Evolutionary conservation across 1,140 invertebrate genomes (phyloP).

Genomic region (Drosophila baimaii): DNA sequence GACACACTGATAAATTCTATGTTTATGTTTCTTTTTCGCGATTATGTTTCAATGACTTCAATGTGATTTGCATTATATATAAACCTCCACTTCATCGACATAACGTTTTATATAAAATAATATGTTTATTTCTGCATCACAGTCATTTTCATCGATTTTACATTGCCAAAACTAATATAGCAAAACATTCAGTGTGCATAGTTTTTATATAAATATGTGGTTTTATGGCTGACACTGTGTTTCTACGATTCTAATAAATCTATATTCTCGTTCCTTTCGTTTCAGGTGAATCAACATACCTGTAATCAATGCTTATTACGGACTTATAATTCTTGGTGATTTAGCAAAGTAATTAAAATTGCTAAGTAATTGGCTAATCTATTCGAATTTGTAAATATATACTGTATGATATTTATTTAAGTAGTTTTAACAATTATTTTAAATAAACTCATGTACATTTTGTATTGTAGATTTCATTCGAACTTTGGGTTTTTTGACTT

Average conservation of each 20-base stretch:
- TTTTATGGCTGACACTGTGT: background rate
- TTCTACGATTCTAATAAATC: background rate
- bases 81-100: background rate
- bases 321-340: constrained; percentile 75
- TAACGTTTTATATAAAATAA: background rate
- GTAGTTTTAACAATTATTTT: constrained; percentile 67
- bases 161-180: constrained; percentile 3
- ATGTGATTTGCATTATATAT: background rate
- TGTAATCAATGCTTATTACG: constrained; percentile 72
- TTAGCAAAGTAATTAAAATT: constrained; percentile 68
- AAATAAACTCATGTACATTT: constrained; percentile 69
- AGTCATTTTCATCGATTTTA: background rate
- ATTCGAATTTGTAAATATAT: constrained; percentile 77
- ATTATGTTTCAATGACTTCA: background rate
- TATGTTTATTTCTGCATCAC: background rate
- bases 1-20: no score
- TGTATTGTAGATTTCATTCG: constrained; percentile 50
- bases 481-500: constrained; percentile 16
- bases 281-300: constrained; percentile 78
- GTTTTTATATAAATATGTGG: no score
- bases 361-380: constrained; percentile 74
- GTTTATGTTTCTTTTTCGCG: background rate
- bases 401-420: constrained; percentile 73
- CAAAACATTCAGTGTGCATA: background rate
- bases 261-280: constrained; percentile 33